These are phyloP conservation scores for Hemicordylus capensis DNA, from an alignment of 2,113 vertebrate genomes.

Conservation along the genomic window DNA sequence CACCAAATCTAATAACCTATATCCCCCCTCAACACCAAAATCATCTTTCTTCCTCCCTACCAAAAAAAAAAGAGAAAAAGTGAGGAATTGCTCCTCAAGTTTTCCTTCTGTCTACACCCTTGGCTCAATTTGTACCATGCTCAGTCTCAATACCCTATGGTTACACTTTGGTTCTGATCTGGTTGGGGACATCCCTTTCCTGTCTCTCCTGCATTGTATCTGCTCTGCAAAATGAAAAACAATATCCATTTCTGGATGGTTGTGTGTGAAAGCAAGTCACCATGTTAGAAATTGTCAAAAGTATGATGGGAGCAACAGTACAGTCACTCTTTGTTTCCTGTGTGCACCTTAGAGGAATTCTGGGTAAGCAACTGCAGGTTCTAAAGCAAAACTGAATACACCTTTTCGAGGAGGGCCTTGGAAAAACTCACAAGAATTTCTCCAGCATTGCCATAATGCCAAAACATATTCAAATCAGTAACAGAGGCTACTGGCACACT, in stretches of 20 bases:
- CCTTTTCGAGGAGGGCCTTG: slow-evolving; percentile 27
- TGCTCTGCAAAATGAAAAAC: neutral
- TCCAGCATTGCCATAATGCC: slow-evolving; percentile 40
- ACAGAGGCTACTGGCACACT: slow-evolving; percentile 16
- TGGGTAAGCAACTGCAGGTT: neutral
- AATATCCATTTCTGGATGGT: slow-evolving; percentile 14
- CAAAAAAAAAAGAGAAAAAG: no score
- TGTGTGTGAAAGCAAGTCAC: slow-evolving; percentile 7
- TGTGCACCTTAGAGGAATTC: neutral
- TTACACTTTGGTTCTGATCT: neutral
- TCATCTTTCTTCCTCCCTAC: no score
- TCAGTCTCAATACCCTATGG: neutral
- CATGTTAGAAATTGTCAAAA: slow-evolving; percentile 47
- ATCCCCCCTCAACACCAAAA: no score
- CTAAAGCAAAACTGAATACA: neutral
- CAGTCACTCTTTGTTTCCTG: slow-evolving; percentile 25
- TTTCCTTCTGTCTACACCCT: no score
- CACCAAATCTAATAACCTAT: no score
- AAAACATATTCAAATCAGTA: slow-evolving; percentile 39
- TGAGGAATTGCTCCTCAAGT: no score
- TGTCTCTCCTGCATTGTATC: neutral
- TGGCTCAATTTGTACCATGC: no score
- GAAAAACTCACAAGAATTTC: slow-evolving; percentile 26
- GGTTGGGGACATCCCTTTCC: neutral
- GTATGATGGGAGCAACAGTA: slow-evolving; percentile 23